A percentile compares a stretch with the other conserved stretches of the same genome.
phyloP scores from a whole-genome alignment of 2,113 vertebrate species.

The Rhombomys opimus region DNA sequence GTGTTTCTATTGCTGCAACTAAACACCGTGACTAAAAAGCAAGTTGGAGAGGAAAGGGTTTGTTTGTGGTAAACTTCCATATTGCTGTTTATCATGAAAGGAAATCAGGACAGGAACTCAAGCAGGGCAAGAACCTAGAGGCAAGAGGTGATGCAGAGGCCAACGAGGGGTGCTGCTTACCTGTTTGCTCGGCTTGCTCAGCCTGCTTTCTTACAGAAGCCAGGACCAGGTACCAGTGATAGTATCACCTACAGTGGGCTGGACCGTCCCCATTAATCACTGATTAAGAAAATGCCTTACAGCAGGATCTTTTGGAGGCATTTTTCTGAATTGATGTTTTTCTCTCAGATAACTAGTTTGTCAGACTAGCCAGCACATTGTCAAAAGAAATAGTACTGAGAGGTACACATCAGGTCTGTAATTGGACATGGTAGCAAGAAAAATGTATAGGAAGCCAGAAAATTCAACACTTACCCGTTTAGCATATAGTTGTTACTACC shows the following conservation, averaged over 20 bases:
- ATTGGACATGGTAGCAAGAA: slow-evolving; percentile 35
- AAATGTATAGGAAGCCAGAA: slow-evolving; percentile 44
- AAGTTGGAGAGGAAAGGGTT: not conserved
- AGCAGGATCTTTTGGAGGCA: not conserved
- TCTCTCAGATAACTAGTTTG: not conserved
- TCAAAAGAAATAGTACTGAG: slow-evolving; percentile 36
- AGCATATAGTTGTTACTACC: not conserved
- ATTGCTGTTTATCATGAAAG: not conserved
- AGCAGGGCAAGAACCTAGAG: not conserved
- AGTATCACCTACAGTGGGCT: not conserved
- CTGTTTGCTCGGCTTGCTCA: not conserved
- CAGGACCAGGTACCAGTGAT: not conserved
- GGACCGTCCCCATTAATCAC: not conserved
- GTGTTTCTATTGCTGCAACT: not conserved
- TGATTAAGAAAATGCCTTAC: not conserved
- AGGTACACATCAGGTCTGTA: slow-evolving; percentile 49
- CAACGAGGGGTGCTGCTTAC: not conserved
- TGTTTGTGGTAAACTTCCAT: not conserved
- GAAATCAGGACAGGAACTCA: not conserved
- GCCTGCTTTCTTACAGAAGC: not conserved
- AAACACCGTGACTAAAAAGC: not conserved
- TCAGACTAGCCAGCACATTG: not conserved
- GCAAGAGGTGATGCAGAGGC: not conserved
- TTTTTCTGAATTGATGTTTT: not conserved
- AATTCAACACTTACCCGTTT: not conserved